Conservation (phyloP, 2,888 invertebrate genomes). For the Spicauda simplicius region DNA sequence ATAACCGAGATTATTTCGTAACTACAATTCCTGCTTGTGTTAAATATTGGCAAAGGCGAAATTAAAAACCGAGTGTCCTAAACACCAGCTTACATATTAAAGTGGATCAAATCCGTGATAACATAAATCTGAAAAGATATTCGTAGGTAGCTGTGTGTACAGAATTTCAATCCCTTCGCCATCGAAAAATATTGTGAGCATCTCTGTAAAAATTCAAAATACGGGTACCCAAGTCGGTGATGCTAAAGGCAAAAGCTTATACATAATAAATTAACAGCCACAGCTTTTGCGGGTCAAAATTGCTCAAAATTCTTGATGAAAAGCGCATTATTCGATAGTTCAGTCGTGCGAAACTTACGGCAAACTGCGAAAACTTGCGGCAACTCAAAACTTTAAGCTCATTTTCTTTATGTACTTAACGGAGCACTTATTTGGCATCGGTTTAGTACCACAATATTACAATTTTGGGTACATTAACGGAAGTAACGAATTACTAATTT, state of each 20-base stretch:
- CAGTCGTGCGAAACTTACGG: conserved; percentile 23
- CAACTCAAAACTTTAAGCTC: conserved; percentile 32
- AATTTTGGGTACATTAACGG: conserved; percentile 11
- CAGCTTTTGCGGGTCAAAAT: conserved; percentile 19
- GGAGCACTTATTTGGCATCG: conserved; percentile 21
- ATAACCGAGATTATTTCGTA: too few species aligned
- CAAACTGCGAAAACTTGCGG: conserved; percentile 30
- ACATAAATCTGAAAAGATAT: too few species aligned
- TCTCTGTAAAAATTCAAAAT: background rate
- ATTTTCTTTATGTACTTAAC: conserved; percentile 29
- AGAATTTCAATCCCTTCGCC: too few species aligned
- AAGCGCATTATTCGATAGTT: conserved; percentile 33
- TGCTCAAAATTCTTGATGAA: conserved; percentile 16
- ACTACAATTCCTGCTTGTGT: too few species aligned
- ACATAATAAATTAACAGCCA: background rate
- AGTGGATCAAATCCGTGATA: too few species aligned
- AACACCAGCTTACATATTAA: too few species aligned
- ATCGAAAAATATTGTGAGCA: background rate
- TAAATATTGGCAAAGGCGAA: too few species aligned
- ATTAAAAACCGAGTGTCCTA: too few species aligned
- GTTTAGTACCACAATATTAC: background rate
- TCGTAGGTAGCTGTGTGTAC: too few species aligned
- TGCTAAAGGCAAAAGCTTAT: background rate
- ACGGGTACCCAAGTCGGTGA: background rate
- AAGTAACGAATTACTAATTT: background rate